These are phyloP conservation scores for Macquaria ambigua DNA, from an alignment of 2,113 vertebrate genomes.

Conservation along the genomic window DNA sequence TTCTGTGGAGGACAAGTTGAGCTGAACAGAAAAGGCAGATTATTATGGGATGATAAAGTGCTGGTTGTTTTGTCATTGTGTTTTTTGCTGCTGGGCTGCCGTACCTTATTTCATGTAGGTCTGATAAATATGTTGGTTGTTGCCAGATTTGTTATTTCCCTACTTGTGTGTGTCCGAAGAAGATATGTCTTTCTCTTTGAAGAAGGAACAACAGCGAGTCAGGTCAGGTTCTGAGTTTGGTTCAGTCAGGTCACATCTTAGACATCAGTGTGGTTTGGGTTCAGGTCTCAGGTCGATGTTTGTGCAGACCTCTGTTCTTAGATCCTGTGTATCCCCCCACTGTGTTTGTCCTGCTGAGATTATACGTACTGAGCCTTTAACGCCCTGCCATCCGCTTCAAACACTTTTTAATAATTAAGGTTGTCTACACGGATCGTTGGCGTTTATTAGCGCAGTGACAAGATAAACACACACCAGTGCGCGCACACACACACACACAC, in stretches of 20 bases:
- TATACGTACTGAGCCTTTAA: neutral
- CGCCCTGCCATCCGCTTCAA: neutral
- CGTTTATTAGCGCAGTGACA: conserved; percentile 22
- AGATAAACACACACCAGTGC: conserved; percentile 11
- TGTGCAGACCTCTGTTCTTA: neutral
- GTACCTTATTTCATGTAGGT: neutral
- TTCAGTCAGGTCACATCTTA: neutral
- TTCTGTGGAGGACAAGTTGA: too few species aligned
- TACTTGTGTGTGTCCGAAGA: neutral
- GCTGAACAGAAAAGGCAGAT: too few species aligned
- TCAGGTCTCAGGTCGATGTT: neutral
- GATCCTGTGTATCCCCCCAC: neutral
- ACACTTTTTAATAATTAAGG: conserved; percentile 32
- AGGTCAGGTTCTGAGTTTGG: neutral
- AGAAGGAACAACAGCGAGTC: neutral
- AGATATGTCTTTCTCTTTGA: neutral
- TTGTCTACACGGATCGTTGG: conserved; percentile 14
- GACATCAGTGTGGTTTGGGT: neutral
- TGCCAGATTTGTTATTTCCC: neutral
- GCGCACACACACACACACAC: neutral
- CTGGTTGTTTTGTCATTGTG: too few species aligned
- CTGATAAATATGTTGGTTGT: neutral
- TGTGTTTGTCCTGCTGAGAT: conserved; percentile 10
- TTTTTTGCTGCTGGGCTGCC: too few species aligned
- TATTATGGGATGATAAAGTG: too few species aligned